A percentile compares a stretch with the other conserved stretches of the same genome.
Conservation (phyloP, 37 sponge, comb jelly and placozoan genomes). For the Haliclona indistincta region DNA sequence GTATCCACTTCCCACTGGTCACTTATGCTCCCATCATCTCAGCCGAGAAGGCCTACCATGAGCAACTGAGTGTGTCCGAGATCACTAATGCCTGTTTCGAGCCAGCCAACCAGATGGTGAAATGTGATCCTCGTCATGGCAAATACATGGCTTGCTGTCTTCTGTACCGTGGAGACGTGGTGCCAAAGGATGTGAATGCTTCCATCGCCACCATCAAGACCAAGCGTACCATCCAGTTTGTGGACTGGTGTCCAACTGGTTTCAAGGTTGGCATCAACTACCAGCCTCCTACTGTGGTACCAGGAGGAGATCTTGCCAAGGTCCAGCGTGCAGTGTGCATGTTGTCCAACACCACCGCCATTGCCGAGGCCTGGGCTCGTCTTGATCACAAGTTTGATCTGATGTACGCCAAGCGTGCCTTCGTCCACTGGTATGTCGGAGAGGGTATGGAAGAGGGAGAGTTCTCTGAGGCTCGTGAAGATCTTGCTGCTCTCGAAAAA, state of each 20-base stretch:
- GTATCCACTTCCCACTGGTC: conserved; percentile 93
- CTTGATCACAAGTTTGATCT: conserved; percentile 95
- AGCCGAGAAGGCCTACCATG: too few species aligned
- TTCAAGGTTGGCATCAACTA: conserved; percentile 99
- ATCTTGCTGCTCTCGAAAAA: conserved; percentile 90
- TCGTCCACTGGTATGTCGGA: conserved; percentile 96
- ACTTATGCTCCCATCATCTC: conserved; percentile 93
- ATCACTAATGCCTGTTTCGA: conserved; percentile 90
- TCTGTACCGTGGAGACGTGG: conserved; percentile 93
- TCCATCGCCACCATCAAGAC: conserved; percentile 92
- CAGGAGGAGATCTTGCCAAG: conserved; percentile 90
- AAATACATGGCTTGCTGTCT: conserved; percentile 96
- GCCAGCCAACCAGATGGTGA: conserved; percentile 93
- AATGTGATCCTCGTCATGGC: conserved; percentile 92
- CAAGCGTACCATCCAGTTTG: conserved; percentile 89
- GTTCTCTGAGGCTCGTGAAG: conserved; percentile 92
- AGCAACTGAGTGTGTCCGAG: conserved; percentile 81
- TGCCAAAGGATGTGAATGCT: conserved; percentile 92
- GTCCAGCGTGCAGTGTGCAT: conserved; percentile 94
- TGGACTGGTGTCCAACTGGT: conserved; percentile 97
- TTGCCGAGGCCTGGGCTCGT: conserved; percentile 95
- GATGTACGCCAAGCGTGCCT: conserved; percentile 96
- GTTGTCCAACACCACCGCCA: conserved; percentile 95
- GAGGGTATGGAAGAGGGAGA: conserved; percentile 97
- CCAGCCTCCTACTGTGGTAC: conserved; percentile 94